Evolutionary conservation across 2,113 vertebrate genomes (phyloP).

Genomic region (Lycocorax pyrrhopterus): DNA sequence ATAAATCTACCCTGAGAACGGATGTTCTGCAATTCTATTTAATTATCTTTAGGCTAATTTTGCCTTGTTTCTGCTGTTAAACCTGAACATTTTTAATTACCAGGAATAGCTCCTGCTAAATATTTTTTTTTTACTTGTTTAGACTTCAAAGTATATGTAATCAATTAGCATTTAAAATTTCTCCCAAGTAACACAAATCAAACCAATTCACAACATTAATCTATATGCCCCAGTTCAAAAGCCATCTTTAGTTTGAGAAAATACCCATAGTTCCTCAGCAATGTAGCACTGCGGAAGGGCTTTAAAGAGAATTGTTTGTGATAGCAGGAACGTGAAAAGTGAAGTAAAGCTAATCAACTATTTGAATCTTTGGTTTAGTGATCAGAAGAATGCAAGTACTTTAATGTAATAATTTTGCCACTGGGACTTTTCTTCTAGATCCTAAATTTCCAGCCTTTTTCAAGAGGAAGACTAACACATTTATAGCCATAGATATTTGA

Average conservation of each 20-base stretch:
- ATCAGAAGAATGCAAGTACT: background rate
- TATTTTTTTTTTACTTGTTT: background rate
- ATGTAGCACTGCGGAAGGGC: background rate
- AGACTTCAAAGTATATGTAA: background rate
- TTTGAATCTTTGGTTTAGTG: background rate
- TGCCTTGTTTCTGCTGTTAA: background rate
- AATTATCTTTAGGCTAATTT: conserved; percentile 16
- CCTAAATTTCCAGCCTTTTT: background rate
- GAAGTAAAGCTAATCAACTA: background rate
- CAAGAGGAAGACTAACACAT: background rate
- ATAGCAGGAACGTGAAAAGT: background rate
- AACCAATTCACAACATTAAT: background rate
- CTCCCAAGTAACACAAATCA: background rate
- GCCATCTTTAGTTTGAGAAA: background rate
- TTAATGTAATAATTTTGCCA: background rate
- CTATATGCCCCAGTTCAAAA: background rate
- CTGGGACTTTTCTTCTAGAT: background rate
- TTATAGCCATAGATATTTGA: background rate
- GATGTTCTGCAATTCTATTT: background rate
- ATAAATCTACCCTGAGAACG: background rate
- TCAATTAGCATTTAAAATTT: background rate
- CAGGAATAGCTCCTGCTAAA: background rate
- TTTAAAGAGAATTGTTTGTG: background rate
- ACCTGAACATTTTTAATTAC: background rate
- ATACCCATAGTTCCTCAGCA: background rate